Conservation (phyloP, 2,797 vertebrate species). For the Smutsia temminckii region DNA sequence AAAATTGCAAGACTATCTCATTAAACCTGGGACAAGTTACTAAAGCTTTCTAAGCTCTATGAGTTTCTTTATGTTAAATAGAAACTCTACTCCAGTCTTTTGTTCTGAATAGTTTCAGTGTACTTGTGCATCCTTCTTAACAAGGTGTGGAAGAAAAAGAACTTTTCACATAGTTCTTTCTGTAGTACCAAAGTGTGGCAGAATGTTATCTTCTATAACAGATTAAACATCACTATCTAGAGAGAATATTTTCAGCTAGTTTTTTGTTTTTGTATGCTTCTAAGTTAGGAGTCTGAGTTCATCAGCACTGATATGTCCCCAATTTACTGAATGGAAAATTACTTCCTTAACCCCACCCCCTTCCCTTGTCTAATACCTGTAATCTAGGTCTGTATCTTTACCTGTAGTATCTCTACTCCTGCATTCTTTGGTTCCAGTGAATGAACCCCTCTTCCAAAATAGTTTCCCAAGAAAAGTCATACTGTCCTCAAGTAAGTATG, state of each 20-base stretch:
- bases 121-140: background rate
- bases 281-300: background rate
- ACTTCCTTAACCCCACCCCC: background rate
- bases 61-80: constrained; percentile 67
- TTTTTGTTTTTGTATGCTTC: background rate
- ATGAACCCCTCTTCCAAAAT: background rate
- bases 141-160: constrained; percentile 20
- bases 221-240: background rate
- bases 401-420: background rate
- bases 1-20: constrained; percentile 53
- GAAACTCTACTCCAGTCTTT: constrained; percentile 63
- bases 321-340: background rate
- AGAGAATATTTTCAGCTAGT: background rate
- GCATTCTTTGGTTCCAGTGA: background rate
- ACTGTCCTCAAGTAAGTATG: background rate
- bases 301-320: background rate
- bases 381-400: background rate
- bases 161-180: background rate
- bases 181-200: background rate
- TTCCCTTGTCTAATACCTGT: background rate
- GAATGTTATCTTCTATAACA: background rate
- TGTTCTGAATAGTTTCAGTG: constrained; percentile 56
- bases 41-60: constrained; percentile 63
- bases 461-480: background rate
- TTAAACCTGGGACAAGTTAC: constrained; percentile 63